Base-by-base conservation (phyloP, 2,797 vertebrate species). In the Hyperoplus immaculatus region DNA sequence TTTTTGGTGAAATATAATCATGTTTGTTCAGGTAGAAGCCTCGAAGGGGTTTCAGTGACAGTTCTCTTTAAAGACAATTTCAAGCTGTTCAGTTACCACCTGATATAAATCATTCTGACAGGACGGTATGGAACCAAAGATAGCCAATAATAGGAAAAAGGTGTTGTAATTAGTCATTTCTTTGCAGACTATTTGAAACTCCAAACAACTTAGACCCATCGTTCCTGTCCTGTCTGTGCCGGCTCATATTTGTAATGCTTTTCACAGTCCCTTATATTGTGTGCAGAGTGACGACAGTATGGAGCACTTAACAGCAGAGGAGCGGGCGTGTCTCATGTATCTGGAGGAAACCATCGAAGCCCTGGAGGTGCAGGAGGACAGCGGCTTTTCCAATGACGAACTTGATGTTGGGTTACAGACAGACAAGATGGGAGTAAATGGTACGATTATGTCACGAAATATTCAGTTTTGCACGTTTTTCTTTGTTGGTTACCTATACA, bases 261-360 rank as follows among this genome's bases (percentile, higher is more conserved):
- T 62, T 60, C 7, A 46, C 16, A 11, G 5, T 47, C 38, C 73
- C 10, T 41, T n/a, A 3, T 60, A 46, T 56, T 49, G 36, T 77
- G 38, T 74, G 53, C 89, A 99, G 98, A 97, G 96, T 51, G 95
- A 96, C 56, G 94, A 95, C 88, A 97, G 95, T 66, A 96, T 98
- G 82, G 97, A 98, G 79, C 93, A 97, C 80, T 89, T 99, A 36
- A 97, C 98, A 0, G 93, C 96, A 12, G 98, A 98, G 46, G 98
- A 98, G 85, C 96, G 96, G 11, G 98, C 96, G 5, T 98, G 97
- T 58, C 91, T 99, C 72, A 95, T 96, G 90, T 99, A 97, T 89
- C 90, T 99, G 69, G 97, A 99, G 85, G 96, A 97, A 89, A 98
- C 97, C 0, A 97, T 99, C 0, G 97, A 97, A 83, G 96, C 97